Percentiles rank a stretch among this genome's conserved stretches.
phyloP scores from a whole-genome alignment of 2,888 invertebrate genomes.

The Acrobasis suavella region DNA sequence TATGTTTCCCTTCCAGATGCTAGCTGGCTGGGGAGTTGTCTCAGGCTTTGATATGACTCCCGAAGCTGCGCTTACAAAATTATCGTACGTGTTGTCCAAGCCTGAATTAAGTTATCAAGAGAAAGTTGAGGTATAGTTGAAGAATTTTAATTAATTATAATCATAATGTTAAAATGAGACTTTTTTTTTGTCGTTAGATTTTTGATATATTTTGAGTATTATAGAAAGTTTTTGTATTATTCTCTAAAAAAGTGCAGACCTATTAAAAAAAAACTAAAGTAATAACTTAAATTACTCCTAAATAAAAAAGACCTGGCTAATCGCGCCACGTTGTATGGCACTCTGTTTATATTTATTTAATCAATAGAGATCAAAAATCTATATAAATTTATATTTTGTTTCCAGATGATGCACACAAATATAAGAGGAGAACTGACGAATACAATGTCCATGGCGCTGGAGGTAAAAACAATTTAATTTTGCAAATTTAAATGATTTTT shows the following conservation, averaged over 20 bases:
- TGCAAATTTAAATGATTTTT: neutral
- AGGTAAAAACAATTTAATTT: conserved; percentile 44
- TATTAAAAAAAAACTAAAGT: too few relatives aligned
- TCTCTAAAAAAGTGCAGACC: too few relatives aligned
- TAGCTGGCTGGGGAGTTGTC: conserved; percentile 87
- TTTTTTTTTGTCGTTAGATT: too few relatives aligned
- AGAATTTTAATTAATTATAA: neutral
- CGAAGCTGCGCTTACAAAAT: conserved; percentile 95
- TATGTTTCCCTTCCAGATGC: conserved; percentile 45
- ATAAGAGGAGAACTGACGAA: conserved; percentile 91
- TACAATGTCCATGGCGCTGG: conserved; percentile 54
- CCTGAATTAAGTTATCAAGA: conserved; percentile 84
- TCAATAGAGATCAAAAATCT: neutral
- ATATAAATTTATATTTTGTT: conserved; percentile 22
- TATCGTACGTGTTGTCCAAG: conserved; percentile 94
- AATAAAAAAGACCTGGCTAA: too few relatives aligned
- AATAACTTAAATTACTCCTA: too few relatives aligned
- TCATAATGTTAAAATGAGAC: neutral
- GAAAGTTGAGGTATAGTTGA: conserved; percentile 83
- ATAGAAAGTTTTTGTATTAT: too few relatives aligned
- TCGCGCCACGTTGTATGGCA: too few relatives aligned
- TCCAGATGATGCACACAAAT: conserved; percentile 88
- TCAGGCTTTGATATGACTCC: conserved; percentile 95
- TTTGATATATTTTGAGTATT: too few relatives aligned
- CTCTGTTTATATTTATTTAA: too few relatives aligned